A percentile compares a stretch with the other conserved stretches of the same genome.
These are phyloP conservation scores for Narcine bancroftii DNA, from an alignment of 2,113 vertebrate genomes.

Conservation along the genomic window DNA sequence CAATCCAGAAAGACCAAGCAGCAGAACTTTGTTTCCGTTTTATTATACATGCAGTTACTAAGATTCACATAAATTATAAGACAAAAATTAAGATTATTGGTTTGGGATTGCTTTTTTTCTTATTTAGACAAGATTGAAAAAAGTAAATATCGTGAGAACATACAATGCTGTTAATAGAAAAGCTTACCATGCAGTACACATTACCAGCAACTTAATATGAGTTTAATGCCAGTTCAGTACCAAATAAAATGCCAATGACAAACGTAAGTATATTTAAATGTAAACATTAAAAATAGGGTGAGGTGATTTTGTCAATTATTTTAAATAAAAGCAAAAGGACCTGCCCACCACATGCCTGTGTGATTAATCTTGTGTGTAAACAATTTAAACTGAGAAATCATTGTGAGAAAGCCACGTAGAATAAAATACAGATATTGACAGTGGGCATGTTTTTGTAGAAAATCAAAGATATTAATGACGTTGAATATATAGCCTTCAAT, in stretches of 20 bases:
- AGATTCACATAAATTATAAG: slow-evolving; percentile 13
- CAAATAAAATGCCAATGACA: neutral
- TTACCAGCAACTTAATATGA: neutral
- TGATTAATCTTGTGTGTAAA: slow-evolving; percentile 17
- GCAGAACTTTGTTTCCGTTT: neutral
- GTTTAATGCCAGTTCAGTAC: neutral
- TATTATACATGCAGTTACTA: slow-evolving; percentile 33
- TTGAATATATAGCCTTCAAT: neutral
- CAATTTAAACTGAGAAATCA: neutral
- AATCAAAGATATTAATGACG: too few relatives aligned
- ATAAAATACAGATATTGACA: neutral
- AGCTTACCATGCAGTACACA: slow-evolving; percentile 28
- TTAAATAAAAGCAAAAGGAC: neutral
- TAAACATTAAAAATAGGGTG: neutral
- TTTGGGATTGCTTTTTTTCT: neutral
- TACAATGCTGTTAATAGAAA: neutral
- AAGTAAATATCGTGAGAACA: neutral
- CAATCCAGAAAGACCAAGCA: neutral
- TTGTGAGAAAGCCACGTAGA: neutral
- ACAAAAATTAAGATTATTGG: slow-evolving; percentile 4
- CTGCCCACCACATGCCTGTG: neutral
- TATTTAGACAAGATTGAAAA: neutral
- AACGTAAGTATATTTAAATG: slow-evolving; percentile 18
- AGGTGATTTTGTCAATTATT: neutral
- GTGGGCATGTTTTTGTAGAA: too few relatives aligned